Conservation (phyloP, 2,113 vertebrate genomes). For the Hyaena hyaena region DNA sequence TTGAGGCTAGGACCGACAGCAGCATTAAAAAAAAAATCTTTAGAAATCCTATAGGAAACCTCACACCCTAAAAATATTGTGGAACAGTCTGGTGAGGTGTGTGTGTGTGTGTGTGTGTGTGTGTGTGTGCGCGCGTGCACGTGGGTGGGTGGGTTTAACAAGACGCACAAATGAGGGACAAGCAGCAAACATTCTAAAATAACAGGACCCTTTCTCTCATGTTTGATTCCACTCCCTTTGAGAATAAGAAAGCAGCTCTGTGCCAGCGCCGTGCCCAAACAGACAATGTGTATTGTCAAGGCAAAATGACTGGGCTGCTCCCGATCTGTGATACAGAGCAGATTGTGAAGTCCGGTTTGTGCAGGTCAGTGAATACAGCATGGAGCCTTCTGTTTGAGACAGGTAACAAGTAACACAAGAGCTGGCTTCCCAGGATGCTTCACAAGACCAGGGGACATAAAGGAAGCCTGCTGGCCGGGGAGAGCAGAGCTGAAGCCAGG, state of each 20-base stretch:
- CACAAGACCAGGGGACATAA: not conserved
- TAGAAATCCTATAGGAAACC: not conserved
- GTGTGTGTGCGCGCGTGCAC: not conserved
- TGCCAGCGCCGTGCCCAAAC: not conserved
- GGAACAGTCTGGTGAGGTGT: not conserved
- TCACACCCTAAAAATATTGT: not conserved
- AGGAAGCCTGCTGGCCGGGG: not conserved
- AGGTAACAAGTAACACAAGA: not conserved
- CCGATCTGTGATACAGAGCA: not conserved
- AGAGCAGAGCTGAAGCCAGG: not conserved
- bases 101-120: not conserved
- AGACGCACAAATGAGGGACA: not conserved
- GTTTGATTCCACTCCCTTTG: not conserved
- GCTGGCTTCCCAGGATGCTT: not conserved
- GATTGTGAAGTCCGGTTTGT: not conserved
- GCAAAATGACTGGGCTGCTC: not conserved
- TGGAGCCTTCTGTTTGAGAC: conserved; percentile 33
- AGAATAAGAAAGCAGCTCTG: not conserved
- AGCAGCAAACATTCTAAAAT: not conserved
- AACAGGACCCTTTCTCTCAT: not conserved
- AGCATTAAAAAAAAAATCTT: not conserved
- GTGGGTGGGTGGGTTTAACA: not conserved
- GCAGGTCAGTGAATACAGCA: not conserved
- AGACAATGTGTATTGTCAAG: not conserved
- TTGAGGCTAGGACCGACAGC: not conserved